A percentile compares a stretch with the other conserved stretches of the same genome.
These are phyloP conservation scores for Telmatherina bonti DNA, from an alignment of 2,797 vertebrate genomes.

Conservation along the genomic window DNA sequence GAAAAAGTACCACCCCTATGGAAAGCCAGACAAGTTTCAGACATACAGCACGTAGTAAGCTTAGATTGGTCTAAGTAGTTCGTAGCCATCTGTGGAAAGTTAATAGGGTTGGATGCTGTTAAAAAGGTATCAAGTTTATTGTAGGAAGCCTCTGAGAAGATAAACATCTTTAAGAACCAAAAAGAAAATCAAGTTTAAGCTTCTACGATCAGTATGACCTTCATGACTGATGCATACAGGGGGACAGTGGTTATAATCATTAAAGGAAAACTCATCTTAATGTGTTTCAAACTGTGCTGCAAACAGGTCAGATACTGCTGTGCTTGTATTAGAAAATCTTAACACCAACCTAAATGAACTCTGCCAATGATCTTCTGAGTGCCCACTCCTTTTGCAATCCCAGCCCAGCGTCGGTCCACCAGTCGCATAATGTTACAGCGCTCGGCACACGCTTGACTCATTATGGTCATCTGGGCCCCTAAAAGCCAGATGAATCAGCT, in stretches of 20 bases:
- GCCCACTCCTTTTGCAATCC: constrained; percentile 97
- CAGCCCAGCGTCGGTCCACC: constrained; percentile 97
- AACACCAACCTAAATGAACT: constrained; percentile 92
- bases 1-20: neutral
- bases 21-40: neutral
- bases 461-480: constrained; percentile 99
- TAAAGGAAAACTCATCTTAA: neutral
- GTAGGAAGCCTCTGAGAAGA: neutral
- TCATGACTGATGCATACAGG: neutral
- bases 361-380: constrained; percentile 99
- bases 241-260: neutral
- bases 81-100: neutral
- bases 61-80: neutral
- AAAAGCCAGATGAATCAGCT: constrained; percentile 19
- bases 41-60: neutral
- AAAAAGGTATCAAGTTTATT: neutral
- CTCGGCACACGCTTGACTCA: constrained; percentile 98
- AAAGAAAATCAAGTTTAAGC: neutral
- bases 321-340: neutral
- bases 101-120: neutral
- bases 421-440: constrained; percentile 99
- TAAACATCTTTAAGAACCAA: neutral
- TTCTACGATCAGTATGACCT: neutral
- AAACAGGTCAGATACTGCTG: neutral
- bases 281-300: neutral